Conservation (phyloP, 2,888 invertebrate genomes). For the Lithophane leautieri region DNA sequence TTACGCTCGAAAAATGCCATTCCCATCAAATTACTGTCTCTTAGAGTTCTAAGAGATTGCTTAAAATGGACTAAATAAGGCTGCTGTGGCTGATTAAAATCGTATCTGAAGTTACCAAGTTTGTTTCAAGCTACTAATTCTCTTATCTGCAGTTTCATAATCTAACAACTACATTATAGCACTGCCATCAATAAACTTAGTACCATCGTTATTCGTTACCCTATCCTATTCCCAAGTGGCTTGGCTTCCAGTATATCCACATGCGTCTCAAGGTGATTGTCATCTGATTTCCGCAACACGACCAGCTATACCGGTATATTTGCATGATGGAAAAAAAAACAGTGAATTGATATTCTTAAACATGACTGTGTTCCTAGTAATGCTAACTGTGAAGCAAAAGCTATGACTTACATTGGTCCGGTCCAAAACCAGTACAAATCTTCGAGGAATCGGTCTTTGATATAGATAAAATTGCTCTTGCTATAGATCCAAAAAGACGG, state of each 20-base stretch:
- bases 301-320: slow-evolving; percentile 26
- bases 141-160: background rate
- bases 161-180: background rate
- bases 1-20: background rate
- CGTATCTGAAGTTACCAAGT: too few relatives aligned
- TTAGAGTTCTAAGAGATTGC: too few relatives aligned
- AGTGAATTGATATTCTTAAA: background rate
- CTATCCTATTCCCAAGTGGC: background rate
- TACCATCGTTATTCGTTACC: slow-evolving; percentile 13
- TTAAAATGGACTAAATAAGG: background rate
- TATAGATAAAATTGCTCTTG: background rate
- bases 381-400: background rate
- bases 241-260: slow-evolving; percentile 24
- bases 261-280: slow-evolving; percentile 17
- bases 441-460: background rate
- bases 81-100: background rate
- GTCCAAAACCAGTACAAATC: background rate
- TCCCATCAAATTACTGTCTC: background rate
- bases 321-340: slow-evolving; percentile 18
- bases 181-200: slow-evolving; percentile 3
- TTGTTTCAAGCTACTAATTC: background rate
- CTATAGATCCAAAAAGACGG: background rate
- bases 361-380: background rate
- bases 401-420: background rate
- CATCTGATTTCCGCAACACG: slow-evolving; percentile 28